Evolutionary conservation across 2,888 invertebrate species (phyloP).

Genomic region (Carpatolechia fugitivella): DNA sequence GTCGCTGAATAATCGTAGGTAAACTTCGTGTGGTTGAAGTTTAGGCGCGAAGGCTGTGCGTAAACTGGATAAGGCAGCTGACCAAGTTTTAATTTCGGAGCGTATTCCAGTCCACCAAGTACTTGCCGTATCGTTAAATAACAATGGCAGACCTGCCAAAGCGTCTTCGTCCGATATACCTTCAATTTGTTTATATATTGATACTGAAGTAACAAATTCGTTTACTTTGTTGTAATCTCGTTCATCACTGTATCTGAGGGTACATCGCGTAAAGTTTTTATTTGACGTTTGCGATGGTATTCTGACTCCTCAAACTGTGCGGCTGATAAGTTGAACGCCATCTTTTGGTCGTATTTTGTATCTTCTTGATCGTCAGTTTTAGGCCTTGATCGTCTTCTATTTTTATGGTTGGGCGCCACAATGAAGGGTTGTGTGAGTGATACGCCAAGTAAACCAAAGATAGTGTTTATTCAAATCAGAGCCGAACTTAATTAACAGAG

Average conservation of each 20-base stretch:
- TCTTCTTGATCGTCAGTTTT: too few relatives aligned
- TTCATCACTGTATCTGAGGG: not conserved
- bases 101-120: not conserved
- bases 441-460: too few relatives aligned
- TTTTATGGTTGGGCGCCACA: too few relatives aligned
- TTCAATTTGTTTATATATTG: not conserved
- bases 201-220: not conserved
- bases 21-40: constrained; percentile 7
- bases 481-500: too few relatives aligned
- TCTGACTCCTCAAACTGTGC: not conserved
- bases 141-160: not conserved
- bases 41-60: not conserved
- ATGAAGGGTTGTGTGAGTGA: too few relatives aligned
- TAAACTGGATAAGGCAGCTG: not conserved
- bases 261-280: not conserved
- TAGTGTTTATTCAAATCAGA: too few relatives aligned
- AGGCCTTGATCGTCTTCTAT: too few relatives aligned
- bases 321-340: too few relatives aligned
- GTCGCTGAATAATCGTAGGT: constrained; percentile 19
- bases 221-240: not conserved
- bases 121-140: not conserved
- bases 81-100: not conserved
- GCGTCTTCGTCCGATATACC: not conserved
- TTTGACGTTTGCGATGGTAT: not conserved
- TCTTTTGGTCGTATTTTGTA: too few relatives aligned